phyloP scores from a whole-genome alignment of 2,888 invertebrate species.

The Seira ritae region DNA sequence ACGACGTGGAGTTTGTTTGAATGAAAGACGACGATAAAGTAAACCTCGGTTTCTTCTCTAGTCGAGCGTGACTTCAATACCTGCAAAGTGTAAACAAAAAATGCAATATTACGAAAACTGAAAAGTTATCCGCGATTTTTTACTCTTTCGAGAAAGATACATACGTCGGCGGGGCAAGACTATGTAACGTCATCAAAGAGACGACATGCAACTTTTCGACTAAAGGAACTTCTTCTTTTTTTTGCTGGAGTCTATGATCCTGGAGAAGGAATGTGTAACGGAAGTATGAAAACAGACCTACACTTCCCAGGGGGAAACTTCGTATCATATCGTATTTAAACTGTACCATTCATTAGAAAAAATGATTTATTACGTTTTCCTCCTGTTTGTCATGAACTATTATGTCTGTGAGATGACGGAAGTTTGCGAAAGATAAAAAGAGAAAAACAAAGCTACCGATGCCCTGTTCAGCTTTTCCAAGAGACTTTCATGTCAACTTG shows the following conservation, averaged over 20 bases:
- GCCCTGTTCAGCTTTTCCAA: neutral
- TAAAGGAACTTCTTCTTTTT: no score
- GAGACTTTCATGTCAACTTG: neutral
- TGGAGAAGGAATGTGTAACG: neutral
- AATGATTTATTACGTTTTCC: no score
- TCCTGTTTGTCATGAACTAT: slow-evolving; percentile 1
- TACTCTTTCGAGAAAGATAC: no score
- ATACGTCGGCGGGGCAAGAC: no score
- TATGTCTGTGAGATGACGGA: slow-evolving; percentile 50
- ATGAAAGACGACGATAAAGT: neutral
- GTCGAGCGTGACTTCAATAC: no score
- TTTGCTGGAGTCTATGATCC: neutral
- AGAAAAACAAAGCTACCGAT: neutral
- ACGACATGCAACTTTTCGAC: no score
- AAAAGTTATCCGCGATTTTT: no score
- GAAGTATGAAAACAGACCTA: neutral
- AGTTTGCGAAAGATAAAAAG: slow-evolving; percentile 47
- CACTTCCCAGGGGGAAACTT: neutral
- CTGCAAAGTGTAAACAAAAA: no score
- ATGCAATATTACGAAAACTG: no score
- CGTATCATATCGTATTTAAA: neutral
- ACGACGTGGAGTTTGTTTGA: no score
- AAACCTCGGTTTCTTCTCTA: no score
- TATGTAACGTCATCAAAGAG: no score
- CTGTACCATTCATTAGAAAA: neutral